These are phyloP conservation scores for Corvus moneduloides DNA, from an alignment of 2,113 vertebrate species.

Conservation along the genomic window DNA sequence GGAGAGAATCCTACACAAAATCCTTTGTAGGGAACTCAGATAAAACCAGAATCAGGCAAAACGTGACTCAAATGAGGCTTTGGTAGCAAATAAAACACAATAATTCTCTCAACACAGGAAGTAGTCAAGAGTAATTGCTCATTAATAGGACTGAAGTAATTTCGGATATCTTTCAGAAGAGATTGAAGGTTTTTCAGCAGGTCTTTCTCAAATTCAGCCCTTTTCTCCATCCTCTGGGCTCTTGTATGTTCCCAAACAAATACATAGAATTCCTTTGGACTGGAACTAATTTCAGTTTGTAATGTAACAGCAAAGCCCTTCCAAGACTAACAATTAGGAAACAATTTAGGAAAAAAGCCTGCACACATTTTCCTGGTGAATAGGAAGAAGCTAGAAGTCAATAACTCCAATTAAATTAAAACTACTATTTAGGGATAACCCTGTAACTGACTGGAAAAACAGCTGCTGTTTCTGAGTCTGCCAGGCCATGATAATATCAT, in stretches of 20 bases:
- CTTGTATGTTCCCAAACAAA: not conserved
- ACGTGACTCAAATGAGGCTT: not conserved
- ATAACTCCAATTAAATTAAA: not conserved
- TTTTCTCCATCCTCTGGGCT: not conserved
- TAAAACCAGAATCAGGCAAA: not conserved
- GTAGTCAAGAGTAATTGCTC: not conserved
- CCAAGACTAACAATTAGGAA: not conserved
- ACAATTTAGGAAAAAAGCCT: not conserved
- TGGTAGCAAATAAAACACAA: not conserved
- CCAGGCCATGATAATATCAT: not conserved
- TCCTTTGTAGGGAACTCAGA: not conserved
- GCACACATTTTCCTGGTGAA: not conserved
- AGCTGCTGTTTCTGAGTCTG: not conserved
- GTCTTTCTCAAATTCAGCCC: not conserved
- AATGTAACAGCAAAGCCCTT: not conserved
- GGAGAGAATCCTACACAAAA: not conserved
- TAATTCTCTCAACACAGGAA: not conserved
- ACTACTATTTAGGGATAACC: not conserved
- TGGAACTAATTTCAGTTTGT: conserved; percentile 8
- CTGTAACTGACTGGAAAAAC: not conserved
- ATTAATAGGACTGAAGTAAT: not conserved
- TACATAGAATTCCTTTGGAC: not conserved
- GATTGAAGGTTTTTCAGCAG: not conserved
- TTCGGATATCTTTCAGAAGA: not conserved
- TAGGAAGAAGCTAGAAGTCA: not conserved